Conservation (phyloP, 1,140 invertebrate genomes). For the Teleogryllus occipitalis region DNA sequence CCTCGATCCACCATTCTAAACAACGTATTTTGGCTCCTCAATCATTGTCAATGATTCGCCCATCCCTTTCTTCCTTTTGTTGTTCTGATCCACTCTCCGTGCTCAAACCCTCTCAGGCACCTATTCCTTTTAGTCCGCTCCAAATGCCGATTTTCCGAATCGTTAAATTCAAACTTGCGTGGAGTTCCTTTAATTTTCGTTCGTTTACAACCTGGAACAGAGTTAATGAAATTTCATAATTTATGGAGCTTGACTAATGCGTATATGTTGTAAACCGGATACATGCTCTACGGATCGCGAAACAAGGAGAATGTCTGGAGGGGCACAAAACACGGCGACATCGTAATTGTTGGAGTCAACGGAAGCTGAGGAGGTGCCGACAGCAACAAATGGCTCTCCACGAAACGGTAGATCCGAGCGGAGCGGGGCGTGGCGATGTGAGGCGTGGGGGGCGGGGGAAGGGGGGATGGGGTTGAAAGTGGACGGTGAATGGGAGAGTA, state of each 20-base stretch:
- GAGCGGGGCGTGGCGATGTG: too few relatives aligned
- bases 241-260: constrained; percentile 4
- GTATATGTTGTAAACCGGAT: not conserved
- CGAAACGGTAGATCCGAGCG: too few relatives aligned
- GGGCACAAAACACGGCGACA: not conserved
- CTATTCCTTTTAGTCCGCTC: not conserved
- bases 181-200: not conserved
- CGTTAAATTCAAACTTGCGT: not conserved
- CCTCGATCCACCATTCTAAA: too few relatives aligned
- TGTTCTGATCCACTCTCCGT: too few relatives aligned
- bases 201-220: not conserved
- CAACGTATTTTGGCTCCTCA: too few relatives aligned
- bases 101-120: not conserved
- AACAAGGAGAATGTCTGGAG: not conserved
- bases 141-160: not conserved
- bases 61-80: too few relatives aligned
- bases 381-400: not conserved
- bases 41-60: too few relatives aligned
- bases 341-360: not conserved
- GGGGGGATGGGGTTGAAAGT: too few relatives aligned
- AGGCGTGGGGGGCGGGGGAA: too few relatives aligned
- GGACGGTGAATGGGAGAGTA: not conserved
- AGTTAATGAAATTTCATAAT: not conserved
- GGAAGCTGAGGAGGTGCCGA: not conserved
- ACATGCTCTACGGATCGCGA: not conserved